Percentiles rank a stretch among this genome's conserved stretches.
These are phyloP conservation scores for Palythoa heliodiscus DNA, from an alignment of 92 coral and sea anemone genomes.

Conservation along the genomic window DNA sequence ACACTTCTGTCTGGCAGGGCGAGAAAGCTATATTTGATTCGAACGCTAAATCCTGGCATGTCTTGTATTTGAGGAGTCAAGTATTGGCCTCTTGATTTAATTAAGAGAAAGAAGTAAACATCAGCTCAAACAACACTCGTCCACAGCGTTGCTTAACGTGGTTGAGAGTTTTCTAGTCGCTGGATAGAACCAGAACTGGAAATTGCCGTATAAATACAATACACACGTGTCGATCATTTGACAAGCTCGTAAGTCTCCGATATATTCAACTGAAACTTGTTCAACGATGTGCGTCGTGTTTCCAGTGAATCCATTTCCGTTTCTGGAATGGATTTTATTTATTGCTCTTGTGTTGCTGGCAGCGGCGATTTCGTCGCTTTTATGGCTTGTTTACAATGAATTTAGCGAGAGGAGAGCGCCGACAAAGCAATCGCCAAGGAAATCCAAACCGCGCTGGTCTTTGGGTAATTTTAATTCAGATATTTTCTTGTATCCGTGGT, in stretches of 20 bases:
- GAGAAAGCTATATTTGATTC: not conserved
- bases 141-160: constrained; percentile 6
- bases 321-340: constrained; percentile 74
- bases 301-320: constrained; percentile 78
- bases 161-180: not conserved
- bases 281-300: constrained; percentile 79
- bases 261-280: constrained; percentile 12
- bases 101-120: not conserved
- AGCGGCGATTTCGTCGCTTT: constrained; percentile 40
- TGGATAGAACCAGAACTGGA: not conserved
- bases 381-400: constrained; percentile 53
- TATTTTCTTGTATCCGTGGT: constrained; percentile 55
- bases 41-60: not conserved
- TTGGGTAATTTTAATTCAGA: constrained; percentile 7
- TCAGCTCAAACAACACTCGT: not conserved
- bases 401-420: constrained; percentile 26
- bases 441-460: constrained; percentile 48
- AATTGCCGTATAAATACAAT: not conserved
- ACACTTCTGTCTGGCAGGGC: not conserved
- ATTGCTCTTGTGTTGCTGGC: constrained; percentile 69
- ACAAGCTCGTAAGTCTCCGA: not conserved
- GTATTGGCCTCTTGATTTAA: constrained; percentile 35
- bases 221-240: not conserved
- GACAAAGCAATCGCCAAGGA: constrained; percentile 24
- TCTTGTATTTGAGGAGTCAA: constrained; percentile 6